Base-by-base conservation (phyloP, 2,113 vertebrate genomes). In the Eurypyga helias region DNA sequence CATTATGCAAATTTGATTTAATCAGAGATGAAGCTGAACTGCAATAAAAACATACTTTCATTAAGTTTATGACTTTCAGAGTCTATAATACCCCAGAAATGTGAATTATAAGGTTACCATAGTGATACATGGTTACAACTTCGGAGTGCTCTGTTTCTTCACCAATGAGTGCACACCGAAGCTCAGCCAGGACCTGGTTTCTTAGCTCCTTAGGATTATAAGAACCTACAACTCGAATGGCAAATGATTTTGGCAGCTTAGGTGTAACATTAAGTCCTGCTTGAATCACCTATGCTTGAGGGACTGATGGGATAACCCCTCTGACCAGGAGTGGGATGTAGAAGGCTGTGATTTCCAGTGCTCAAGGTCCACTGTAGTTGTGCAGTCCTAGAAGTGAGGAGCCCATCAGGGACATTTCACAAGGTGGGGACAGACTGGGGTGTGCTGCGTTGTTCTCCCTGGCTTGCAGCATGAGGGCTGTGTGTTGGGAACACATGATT, bases 1-100 rank as follows among this genome's bases (percentile, higher is more conserved):
- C 97, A 98, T 98, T 98, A 98, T 98, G 98, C 96, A 98, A 98
- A 98, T 98, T 97, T 97, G 96, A 98, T 98, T 98, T 98, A 98
- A 98, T 98, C 97, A 98, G 98, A 96, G 95, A 98, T 96, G 97
- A 98, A 97, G 91, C 94, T 98, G 97, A 97, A 97, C 90, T 90
- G 95, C 98, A 98, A 97, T 98, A 98, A 98, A 97, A 98, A 97
- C 96, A 97, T 96, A 98, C 97, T 98, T 98, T 98, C 98, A 98
- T 99, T 98, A 98, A 97, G 97, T 98, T 98, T 98, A 98, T 98
- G 97, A 98, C 96, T 98, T 97, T 94, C 93, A 97, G 96, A 67
- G 92, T 96, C 83, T 90, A 79, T 93, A 88, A 96, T 91, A 96
- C 90, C 89, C 61, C 90, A 89, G 85, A 96, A 96, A 94, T 95